Evolutionary conservation across 2,888 invertebrate genomes (phyloP).

Genomic region (Colletes collaris): DNA sequence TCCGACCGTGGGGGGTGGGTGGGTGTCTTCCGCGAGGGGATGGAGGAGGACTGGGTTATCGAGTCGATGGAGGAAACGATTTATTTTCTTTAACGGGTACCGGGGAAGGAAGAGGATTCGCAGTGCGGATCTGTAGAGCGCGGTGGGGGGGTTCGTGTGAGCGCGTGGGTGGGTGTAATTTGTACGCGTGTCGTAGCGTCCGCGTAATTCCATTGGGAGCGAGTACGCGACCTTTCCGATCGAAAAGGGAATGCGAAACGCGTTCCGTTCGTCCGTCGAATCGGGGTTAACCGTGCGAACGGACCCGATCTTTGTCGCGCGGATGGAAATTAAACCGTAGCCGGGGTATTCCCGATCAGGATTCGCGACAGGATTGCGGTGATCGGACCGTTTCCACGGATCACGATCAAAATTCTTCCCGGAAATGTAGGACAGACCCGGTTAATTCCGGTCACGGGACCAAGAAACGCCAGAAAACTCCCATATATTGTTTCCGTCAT

Average conservation of each 20-base stretch:
- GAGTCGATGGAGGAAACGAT: neutral
- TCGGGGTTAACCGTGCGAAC: slow-evolving; percentile 7
- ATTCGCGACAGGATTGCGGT: neutral
- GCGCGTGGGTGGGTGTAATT: slow-evolving; percentile 38
- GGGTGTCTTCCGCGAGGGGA: neutral
- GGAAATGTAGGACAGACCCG: too few relatives aligned
- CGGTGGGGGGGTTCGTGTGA: neutral
- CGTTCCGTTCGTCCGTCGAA: slow-evolving; percentile 2
- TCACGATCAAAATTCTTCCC: too few relatives aligned
- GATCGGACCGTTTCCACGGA: too few relatives aligned
- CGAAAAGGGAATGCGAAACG: slow-evolving; percentile 30
- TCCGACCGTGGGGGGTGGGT: neutral
- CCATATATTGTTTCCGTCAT: too few relatives aligned
- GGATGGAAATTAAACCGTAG: slow-evolving; percentile 16
- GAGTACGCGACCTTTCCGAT: neutral
- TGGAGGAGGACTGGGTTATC: neutral
- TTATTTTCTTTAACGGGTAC: neutral
- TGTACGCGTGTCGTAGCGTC: slow-evolving; percentile 41
- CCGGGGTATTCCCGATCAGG: neutral
- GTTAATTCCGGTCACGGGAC: too few relatives aligned
- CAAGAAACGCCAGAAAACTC: too few relatives aligned
- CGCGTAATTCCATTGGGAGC: slow-evolving; percentile 31
- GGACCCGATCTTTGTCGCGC: neutral
- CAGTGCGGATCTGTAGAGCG: neutral
- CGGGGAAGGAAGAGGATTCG: slow-evolving; percentile 18